These are phyloP conservation scores for Allolobophora icterica DNA, from an alignment of 2,888 invertebrate species.

Conservation along the genomic window DNA sequence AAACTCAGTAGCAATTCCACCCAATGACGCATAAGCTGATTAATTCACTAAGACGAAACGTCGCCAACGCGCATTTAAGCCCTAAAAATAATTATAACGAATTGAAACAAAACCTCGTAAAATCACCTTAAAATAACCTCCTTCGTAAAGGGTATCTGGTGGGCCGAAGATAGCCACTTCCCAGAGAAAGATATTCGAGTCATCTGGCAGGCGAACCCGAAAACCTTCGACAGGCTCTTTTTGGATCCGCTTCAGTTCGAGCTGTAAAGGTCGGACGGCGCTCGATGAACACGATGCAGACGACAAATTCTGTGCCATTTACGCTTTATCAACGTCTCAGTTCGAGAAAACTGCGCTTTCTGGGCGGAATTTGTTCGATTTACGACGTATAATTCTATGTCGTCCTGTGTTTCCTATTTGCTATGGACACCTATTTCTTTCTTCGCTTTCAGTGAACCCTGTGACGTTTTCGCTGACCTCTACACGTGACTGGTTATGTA, in stretches of 20 bases:
- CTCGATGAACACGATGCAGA: constrained; percentile 66
- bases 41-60: background rate
- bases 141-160: constrained; percentile 97
- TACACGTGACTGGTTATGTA: background rate
- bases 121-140: constrained; percentile 95
- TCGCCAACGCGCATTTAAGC: background rate
- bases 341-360: background rate
- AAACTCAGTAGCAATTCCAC: background rate
- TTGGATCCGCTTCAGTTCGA: constrained; percentile 92
- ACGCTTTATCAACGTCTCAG: background rate
- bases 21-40: background rate
- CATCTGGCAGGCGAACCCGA: constrained; percentile 87
- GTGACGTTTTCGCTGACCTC: constrained; percentile 7
- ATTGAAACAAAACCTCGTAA: background rate
- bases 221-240: constrained; percentile 98
- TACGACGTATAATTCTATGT: background rate
- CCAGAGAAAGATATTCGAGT: constrained; percentile 99
- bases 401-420: background rate
- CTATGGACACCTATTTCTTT: background rate
- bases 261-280: constrained; percentile 69
- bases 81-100: background rate
- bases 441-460: background rate
- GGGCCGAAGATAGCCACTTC: constrained; percentile 99
- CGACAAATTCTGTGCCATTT: constrained; percentile 14
- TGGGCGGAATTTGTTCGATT: background rate